phyloP scores from a whole-genome alignment of 2,797 vertebrate genomes.

The Microchirus variegatus region DNA sequence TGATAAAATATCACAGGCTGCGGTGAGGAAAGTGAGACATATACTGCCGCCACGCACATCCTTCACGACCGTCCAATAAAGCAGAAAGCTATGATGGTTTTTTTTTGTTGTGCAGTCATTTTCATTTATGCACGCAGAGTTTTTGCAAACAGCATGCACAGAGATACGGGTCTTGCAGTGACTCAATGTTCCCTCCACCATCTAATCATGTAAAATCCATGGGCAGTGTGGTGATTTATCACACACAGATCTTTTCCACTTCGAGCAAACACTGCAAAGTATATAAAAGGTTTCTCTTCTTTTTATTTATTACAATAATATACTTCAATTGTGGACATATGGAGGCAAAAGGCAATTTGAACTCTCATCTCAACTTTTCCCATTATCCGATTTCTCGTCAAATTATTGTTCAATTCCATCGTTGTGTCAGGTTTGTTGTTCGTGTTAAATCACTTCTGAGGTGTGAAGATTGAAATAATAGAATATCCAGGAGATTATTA shows the following conservation, averaged over 20 bases:
- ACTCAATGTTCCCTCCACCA: slow-evolving; percentile 56
- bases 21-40: slow-evolving; percentile 1
- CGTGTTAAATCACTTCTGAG: slow-evolving; percentile 8
- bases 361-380: neutral
- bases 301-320: slow-evolving; percentile 19
- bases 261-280: slow-evolving; percentile 28
- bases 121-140: slow-evolving; percentile 24
- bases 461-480: slow-evolving; percentile 17
- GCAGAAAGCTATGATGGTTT: neutral
- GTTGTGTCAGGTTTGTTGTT: slow-evolving; percentile 11
- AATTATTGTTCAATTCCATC: slow-evolving; percentile 8
- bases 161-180: slow-evolving; percentile 39
- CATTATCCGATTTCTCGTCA: neutral
- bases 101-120: slow-evolving; percentile 8
- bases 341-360: too few species aligned
- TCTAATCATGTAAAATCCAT: slow-evolving; percentile 64
- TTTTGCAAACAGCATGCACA: slow-evolving; percentile 29
- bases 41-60: neutral
- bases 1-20: slow-evolving; percentile 32
- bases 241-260: slow-evolving; percentile 50
- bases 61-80: slow-evolving; percentile 16
- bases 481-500: slow-evolving; percentile 1
- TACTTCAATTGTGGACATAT: neutral
- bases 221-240: slow-evolving; percentile 58
- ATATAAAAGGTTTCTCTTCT: slow-evolving; percentile 35